Evolutionary conservation across 2,888 invertebrate species (phyloP).

Genomic region (Drosophila merina): DNA sequence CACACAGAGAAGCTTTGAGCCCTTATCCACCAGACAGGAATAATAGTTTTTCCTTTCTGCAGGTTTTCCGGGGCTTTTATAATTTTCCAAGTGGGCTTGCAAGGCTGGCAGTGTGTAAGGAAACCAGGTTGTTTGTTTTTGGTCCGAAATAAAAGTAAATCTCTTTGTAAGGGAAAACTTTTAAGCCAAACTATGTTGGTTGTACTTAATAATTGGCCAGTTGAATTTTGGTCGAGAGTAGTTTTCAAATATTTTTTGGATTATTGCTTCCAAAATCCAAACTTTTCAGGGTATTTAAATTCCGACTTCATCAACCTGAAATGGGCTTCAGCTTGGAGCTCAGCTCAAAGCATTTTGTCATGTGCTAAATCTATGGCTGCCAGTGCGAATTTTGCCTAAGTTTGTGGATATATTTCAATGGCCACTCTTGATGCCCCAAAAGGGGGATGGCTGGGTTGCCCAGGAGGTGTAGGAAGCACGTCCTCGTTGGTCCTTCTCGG

Average conservation of each 20-base stretch:
- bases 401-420: constrained; percentile 63
- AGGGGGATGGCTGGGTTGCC: not conserved
- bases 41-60: constrained; percentile 51
- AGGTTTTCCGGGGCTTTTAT: constrained; percentile 22
- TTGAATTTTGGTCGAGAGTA: not conserved
- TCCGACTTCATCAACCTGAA: not conserved
- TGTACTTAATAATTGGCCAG: constrained; percentile 1
- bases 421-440: constrained; percentile 42
- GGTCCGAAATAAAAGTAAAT: not conserved
- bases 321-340: constrained; percentile 10
- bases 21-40: constrained; percentile 10
- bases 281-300: not conserved
- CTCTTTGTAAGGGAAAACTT: not conserved
- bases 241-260: not conserved
- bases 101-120: not conserved
- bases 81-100: constrained; percentile 8
- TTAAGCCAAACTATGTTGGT: not conserved
- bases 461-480: not conserved
- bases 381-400: constrained; percentile 53
- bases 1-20: not conserved
- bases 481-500: constrained; percentile 4
- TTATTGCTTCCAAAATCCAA: not conserved
- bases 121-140: not conserved
- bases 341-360: constrained; percentile 22
- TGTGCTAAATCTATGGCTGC: constrained; percentile 56